These are phyloP conservation scores for Nemoura dubitans DNA, from an alignment of 2,888 invertebrate genomes.

Conservation along the genomic window DNA sequence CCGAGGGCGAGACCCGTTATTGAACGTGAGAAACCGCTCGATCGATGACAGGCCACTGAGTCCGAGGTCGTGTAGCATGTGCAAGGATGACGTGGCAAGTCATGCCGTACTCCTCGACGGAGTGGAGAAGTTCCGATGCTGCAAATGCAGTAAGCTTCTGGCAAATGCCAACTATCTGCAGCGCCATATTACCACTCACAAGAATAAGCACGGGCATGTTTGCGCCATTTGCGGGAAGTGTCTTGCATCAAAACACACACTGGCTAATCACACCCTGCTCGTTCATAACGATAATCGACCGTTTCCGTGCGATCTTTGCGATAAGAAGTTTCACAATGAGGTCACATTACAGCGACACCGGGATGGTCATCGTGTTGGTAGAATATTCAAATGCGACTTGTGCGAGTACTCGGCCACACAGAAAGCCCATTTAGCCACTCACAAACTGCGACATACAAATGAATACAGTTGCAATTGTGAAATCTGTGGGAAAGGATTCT, in stretches of 20 bases:
- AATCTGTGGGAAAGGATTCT: constrained; percentile 66
- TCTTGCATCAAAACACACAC: background rate
- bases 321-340: no score
- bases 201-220: background rate
- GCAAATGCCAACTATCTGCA: constrained; percentile 1
- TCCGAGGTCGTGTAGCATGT: background rate
- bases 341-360: no score
- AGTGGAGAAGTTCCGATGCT: background rate
- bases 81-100: background rate
- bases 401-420: constrained; percentile 52
- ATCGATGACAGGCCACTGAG: no score
- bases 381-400: constrained; percentile 55
- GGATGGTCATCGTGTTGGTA: constrained; percentile 30
- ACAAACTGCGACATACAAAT: constrained; percentile 65
- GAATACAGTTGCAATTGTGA: constrained; percentile 61
- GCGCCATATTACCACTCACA: constrained; percentile 45
- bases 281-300: constrained; percentile 64
- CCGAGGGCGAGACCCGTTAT: background rate
- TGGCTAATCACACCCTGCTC: constrained; percentile 53
- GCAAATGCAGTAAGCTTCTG: constrained; percentile 42
- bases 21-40: background rate
- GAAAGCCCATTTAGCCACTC: constrained; percentile 53
- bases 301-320: constrained; percentile 61
- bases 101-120: background rate
- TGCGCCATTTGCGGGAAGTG: background rate